These are phyloP conservation scores for Sialia sialis DNA, from an alignment of 2,113 vertebrate species.

Conservation along the genomic window DNA sequence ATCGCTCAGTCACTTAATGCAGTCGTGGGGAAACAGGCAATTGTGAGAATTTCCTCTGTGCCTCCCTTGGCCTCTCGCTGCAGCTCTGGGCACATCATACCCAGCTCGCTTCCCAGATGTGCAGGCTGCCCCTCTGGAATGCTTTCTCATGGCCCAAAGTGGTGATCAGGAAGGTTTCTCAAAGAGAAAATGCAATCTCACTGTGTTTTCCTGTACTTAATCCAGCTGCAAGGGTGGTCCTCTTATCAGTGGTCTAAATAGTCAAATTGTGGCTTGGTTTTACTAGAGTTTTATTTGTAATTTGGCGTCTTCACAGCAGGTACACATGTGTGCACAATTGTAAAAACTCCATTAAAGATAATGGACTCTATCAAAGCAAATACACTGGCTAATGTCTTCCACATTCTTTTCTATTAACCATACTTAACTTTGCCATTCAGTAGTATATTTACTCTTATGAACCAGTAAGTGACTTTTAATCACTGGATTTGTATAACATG, in stretches of 20 bases:
- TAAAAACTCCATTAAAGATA: background rate
- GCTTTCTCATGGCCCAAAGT: fast-evolving
- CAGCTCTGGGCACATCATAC: background rate
- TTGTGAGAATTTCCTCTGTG: constrained; percentile 49
- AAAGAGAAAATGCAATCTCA: background rate
- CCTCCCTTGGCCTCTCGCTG: background rate
- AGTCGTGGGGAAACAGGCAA: background rate
- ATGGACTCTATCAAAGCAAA: background rate
- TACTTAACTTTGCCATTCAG: background rate
- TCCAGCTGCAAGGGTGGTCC: background rate
- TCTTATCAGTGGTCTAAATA: background rate
- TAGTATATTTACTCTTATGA: background rate
- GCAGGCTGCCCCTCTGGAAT: background rate
- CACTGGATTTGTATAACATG: background rate
- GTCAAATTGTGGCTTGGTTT: background rate
- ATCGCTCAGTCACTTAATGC: background rate
- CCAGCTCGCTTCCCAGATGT: background rate
- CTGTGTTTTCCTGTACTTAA: background rate
- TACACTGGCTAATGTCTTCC: background rate
- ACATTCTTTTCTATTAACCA: background rate
- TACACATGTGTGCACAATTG: background rate
- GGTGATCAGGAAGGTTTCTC: background rate
- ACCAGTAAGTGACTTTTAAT: background rate
- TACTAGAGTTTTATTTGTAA: background rate
- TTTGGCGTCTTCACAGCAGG: background rate